phyloP scores from a whole-genome alignment of 1,140 invertebrate genomes.

The Dendrolimus kikuchii region DNA sequence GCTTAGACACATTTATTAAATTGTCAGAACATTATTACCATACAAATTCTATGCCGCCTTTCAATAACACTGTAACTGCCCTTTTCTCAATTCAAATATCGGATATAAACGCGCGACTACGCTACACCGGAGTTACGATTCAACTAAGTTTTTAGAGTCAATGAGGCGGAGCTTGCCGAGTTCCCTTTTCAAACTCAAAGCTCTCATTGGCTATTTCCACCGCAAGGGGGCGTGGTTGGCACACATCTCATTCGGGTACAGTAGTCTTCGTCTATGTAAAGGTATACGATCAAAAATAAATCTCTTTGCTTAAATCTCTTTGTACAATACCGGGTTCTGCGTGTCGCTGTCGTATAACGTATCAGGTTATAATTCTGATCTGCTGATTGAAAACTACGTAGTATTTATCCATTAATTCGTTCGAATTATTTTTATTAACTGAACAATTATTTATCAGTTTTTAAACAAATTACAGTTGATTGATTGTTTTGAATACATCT shows the following conservation, averaged over 20 bases:
- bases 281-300: constrained; percentile 5
- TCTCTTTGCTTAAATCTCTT: neutral
- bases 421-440: constrained; percentile 1
- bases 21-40: constrained; percentile 21
- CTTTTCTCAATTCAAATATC: constrained; percentile 2
- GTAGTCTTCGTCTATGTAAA: constrained; percentile 29
- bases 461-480: too few species aligned
- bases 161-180: constrained; percentile 30
- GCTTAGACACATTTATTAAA: constrained; percentile 16
- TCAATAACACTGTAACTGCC: constrained; percentile 5
- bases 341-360: constrained; percentile 9
- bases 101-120: constrained; percentile 19
- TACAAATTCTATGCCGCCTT: neutral
- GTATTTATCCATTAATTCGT: neutral
- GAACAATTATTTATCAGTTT: too few species aligned
- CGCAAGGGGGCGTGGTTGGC: constrained; percentile 12
- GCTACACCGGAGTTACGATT: constrained; percentile 21
- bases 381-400: constrained; percentile 5
- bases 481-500: too few species aligned
- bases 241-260: constrained; percentile 2
- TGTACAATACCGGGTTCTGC: too few species aligned
- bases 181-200: constrained; percentile 6
- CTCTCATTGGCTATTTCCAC: constrained; percentile 17
- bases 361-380: constrained; percentile 24
- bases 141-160: constrained; percentile 34